Evolutionary conservation across 2,797 vertebrate genomes (phyloP), one percentile per base, ranked within the genome.

Genomic region (Pteropus rufus): DNA sequence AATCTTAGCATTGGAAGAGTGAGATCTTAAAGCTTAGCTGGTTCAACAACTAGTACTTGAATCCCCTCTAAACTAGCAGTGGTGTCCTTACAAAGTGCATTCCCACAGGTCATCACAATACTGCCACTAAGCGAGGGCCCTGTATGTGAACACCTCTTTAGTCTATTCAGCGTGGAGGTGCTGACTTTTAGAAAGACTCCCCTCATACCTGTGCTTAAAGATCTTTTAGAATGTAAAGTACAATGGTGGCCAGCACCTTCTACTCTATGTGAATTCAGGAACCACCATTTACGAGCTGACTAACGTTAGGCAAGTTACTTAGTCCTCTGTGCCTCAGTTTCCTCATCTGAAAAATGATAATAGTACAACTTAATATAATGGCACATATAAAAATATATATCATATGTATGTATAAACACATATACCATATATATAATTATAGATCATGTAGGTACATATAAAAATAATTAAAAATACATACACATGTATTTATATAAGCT

Each of bases 341-440:
- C 44, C 52, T 93, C 64, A 86, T 87, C 52, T 90, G 56, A 69
- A 89, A 89, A 79, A 85, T n/a, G 41, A 18, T 64, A 49, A 94
- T 46, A 62, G 39, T 83, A 56, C 26, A 76, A 69, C 2, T 49
- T 49, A 49, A 46, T 49, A 16, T 49, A 49, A 49, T 49, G 54
- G 16, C 46, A 73, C 41, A 83, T 56, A 65, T 41, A 93, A 94
- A 69, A 76, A 75, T 34, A 69, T 80, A 3, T 49, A 16, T 49
- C 49, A 11, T 84, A 83, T 58, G 49, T 69, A 9, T 89, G 46
- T 56, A 46, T 60, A 81, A 70, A 54, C 19, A 80, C 79, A 73
- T 65, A 52, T 72, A 46, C 10, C 39, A 21, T 65, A 58, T 41
- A 56, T 56, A 36, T 75, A 82, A 75, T 64, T 81, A 52, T 24